phyloP scores from a whole-genome alignment of 2,888 invertebrate species.

The Pheosia tremula region DNA sequence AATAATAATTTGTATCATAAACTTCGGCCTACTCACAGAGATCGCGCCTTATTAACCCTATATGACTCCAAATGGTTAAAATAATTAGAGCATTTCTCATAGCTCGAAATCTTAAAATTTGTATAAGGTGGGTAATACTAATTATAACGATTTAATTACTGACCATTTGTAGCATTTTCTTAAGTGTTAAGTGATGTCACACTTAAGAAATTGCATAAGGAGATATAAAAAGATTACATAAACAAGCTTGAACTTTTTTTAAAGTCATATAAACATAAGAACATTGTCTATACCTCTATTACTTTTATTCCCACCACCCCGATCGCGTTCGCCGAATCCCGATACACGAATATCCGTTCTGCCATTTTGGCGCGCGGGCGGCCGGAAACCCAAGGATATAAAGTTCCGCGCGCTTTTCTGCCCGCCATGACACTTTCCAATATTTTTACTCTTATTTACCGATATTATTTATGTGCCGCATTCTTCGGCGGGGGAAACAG shows the following conservation, averaged over 20 bases:
- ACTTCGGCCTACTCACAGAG: no score
- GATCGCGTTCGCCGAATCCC: conserved; percentile 57
- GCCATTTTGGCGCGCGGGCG: conserved; percentile 78
- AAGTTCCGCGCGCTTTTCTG: conserved; percentile 79
- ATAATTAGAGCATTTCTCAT: no score
- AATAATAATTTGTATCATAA: no score
- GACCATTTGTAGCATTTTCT: no score
- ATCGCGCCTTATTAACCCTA: no score
- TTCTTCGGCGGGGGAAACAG: conserved; percentile 69
- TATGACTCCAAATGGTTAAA: no score
- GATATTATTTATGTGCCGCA: conserved; percentile 79
- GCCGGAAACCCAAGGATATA: conserved; percentile 82
- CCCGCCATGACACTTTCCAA: conserved; percentile 81
- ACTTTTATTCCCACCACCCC: conserved; percentile 47
- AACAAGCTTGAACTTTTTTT: neutral
- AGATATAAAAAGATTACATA: no score
- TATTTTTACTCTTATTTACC: conserved; percentile 83
- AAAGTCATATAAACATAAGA: neutral
- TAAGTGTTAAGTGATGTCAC: no score
- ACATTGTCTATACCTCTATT: conserved; percentile 53
- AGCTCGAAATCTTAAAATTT: no score
- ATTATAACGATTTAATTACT: no score
- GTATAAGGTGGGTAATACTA: no score
- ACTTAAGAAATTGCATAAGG: no score
- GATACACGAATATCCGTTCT: conserved; percentile 79